Evolutionary conservation across 1,140 invertebrate genomes (phyloP), one percentile per base, ranked within the genome.

Genomic region (Heliconius eleuchia): DNA sequence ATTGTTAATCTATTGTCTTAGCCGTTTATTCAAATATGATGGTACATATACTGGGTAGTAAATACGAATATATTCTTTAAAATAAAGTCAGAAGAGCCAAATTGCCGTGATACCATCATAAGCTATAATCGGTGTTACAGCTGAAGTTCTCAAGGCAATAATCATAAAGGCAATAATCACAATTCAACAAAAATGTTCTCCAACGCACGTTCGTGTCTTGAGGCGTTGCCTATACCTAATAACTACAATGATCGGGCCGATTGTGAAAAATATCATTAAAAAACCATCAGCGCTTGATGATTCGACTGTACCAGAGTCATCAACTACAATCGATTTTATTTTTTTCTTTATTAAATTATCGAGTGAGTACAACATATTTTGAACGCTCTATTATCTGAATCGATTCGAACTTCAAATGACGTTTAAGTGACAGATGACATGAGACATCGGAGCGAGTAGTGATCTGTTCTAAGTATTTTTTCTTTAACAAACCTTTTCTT

Each of bases 251-350:
- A 94, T 94, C 90, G 88, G 86, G 83, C 85, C 90, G 90, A 93
- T 94, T 92, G 92, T 92, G 91, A 93, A 94, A 94, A 94, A 93
- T 93, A 94, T 92, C 91, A 94, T 93, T 93, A 94, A 94, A 94
- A 93, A 93, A 93, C 91, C 91, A 94, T 93, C 92, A 94, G 88
- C 84, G 88, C 84, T 86, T 92, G 91, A 93, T 93, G 91, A 91
- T 94, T 93, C 88, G 88, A 88, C 86, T 88, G 87, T 87, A 82
- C 86, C 84, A 82, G 60, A 66, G 86, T 87, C 91, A 91, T 92
- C 91, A 91, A 86, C 89, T 86, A 85, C 91, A 92, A 94, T 94
- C 92, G 91, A 94, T 91, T 89, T 88, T 86, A 83, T 87, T 84
- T 85, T 84, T 89, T 85, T 84, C 76, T 85, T 84, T 85, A 93